phyloP scores from a whole-genome alignment of 2,113 vertebrate genomes.

The Helogale parvula region DNA sequence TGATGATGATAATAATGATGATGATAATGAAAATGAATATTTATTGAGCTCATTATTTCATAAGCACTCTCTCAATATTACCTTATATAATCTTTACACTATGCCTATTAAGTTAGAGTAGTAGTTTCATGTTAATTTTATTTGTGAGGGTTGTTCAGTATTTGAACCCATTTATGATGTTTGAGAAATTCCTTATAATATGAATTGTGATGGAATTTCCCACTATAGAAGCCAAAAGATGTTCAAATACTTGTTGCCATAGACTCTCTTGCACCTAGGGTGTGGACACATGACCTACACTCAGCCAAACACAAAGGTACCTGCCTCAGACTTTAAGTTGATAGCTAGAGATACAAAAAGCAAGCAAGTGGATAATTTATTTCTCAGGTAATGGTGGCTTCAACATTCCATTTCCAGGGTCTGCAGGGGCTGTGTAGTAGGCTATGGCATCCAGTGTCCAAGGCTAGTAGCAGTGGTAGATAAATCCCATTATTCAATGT shows the following conservation, averaged over 20 bases:
- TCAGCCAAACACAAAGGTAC: neutral
- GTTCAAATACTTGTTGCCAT: neutral
- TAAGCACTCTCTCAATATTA: neutral
- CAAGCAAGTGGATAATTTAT: neutral
- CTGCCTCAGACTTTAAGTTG: neutral
- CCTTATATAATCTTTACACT: neutral
- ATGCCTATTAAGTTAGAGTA: neutral
- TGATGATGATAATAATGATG: neutral
- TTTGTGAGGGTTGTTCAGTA: neutral
- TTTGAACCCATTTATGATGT: neutral
- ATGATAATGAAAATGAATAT: neutral
- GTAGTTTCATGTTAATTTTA: neutral
- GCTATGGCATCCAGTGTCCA: neutral
- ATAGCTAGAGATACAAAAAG: neutral
- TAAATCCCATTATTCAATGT: neutral
- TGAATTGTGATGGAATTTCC: neutral
- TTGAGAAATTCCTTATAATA: neutral
- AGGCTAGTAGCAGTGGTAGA: neutral
- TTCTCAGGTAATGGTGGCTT: neutral
- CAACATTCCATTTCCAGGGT: neutral
- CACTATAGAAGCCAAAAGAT: neutral
- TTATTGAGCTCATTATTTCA: neutral
- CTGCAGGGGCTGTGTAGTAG: neutral
- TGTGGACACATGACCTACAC: neutral
- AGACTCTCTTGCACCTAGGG: neutral